phyloP scores from a whole-genome alignment of 2,113 vertebrate genomes.

The Lanius ludovicianus region DNA sequence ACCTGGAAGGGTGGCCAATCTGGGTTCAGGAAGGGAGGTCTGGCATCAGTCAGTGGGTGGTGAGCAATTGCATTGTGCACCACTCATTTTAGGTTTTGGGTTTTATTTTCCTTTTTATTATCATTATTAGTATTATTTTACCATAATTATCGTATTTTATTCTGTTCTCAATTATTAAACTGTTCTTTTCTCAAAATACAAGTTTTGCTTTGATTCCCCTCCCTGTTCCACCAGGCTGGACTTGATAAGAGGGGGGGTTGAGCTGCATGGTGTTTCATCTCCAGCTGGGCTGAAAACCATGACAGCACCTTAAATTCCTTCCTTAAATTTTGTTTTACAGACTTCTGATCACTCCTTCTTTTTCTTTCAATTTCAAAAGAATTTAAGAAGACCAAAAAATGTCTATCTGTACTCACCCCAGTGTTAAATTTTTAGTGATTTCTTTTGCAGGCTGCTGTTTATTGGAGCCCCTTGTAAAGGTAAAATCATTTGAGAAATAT shows the following conservation, averaged over 20 bases:
- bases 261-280: background rate
- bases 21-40: rapidly evolving
- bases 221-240: background rate
- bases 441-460: background rate
- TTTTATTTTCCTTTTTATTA: no score
- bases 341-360: background rate
- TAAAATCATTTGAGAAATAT: background rate
- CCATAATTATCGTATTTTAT: background rate
- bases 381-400: background rate
- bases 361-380: background rate
- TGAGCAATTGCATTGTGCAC: background rate
- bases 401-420: background rate
- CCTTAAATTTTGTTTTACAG: background rate
- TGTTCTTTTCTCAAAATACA: background rate
- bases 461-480: background rate
- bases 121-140: background rate
- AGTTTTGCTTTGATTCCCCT: background rate
- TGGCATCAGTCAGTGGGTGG: background rate
- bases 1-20: background rate
- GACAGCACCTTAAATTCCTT: background rate
- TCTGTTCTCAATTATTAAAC: background rate
- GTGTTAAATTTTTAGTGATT: background rate
- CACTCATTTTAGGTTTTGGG: background rate
- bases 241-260: background rate
- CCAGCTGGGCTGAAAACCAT: background rate